phyloP scores from a whole-genome alignment of 2,113 vertebrate species.

The Ophthalmolycus amberensis region DNA sequence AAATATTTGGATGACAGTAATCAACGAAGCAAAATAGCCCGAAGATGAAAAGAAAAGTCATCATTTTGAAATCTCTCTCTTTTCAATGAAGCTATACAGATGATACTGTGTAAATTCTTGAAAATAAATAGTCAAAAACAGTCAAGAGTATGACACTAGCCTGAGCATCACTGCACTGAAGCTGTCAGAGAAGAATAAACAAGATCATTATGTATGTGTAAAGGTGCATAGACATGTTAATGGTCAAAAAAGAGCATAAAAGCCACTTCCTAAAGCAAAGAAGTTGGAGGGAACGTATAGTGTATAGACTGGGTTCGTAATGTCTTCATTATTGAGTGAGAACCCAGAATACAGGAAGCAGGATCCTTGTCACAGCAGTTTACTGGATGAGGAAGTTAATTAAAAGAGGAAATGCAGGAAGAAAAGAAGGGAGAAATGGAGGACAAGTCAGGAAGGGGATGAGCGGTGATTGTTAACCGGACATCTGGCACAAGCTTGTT shows the following conservation, averaged over 20 bases:
- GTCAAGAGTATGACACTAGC: neutral
- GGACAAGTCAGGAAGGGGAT: slow-evolving; percentile 59
- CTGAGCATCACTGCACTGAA: slow-evolving; percentile 7
- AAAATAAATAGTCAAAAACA: neutral
- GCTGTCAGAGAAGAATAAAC: neutral
- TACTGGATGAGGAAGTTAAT: slow-evolving; percentile 57
- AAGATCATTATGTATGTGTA: neutral
- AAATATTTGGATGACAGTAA: neutral
- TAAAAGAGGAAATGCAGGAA: slow-evolving; percentile 56
- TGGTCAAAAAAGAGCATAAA: slow-evolving; percentile 25
- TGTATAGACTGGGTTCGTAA: neutral
- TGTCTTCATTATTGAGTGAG: slow-evolving; percentile 33
- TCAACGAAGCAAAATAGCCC: neutral
- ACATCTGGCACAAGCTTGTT: slow-evolving; percentile 68
- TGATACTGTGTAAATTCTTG: neutral
- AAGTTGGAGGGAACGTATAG: neutral
- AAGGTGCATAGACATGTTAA: slow-evolving; percentile 10
- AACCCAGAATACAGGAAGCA: slow-evolving; percentile 39
- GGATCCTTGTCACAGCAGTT: slow-evolving; percentile 37
- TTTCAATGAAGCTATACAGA: neutral
- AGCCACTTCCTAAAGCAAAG: neutral
- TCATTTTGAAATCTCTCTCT: neutral
- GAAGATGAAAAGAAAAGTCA: too few relatives aligned
- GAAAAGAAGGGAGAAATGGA: slow-evolving; percentile 50
- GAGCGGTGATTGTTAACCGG: slow-evolving; percentile 65